Percentiles rank a stretch among this genome's conserved stretches.
Evolutionary conservation across 1,140 invertebrate genomes (phyloP).

Genomic region (Steinernema feltiae): DNA sequence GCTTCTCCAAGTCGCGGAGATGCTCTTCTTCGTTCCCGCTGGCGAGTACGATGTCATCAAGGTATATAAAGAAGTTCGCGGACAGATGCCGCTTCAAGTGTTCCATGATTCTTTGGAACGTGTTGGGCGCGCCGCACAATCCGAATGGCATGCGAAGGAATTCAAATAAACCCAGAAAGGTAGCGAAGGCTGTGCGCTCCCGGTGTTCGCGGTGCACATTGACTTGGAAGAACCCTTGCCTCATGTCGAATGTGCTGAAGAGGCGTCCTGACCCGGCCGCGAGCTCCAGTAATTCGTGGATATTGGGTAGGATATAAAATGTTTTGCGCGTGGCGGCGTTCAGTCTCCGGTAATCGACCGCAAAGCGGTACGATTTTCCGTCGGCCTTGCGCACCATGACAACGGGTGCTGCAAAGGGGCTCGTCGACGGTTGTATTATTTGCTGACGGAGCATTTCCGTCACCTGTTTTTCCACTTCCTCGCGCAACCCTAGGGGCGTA

Average conservation of each 20-base stretch:
- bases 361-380: background rate
- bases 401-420: background rate
- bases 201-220: background rate
- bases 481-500: background rate
- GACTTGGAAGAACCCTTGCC: slow-evolving; percentile 2
- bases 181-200: slow-evolving; percentile 6
- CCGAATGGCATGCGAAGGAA: slow-evolving; percentile 16
- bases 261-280: background rate
- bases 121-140: background rate
- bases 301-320: background rate
- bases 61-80: background rate
- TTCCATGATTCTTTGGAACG: background rate
- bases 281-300: background rate
- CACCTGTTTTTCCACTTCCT: background rate
- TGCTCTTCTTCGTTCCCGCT: background rate
- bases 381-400: background rate
- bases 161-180: background rate
- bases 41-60: background rate
- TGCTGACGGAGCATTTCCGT: background rate
- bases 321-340: background rate
- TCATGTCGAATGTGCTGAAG: background rate
- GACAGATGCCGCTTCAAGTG: background rate
- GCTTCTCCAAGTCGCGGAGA: background rate
- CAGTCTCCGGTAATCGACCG: background rate
- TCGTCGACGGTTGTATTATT: background rate